Evolutionary conservation across 2,888 invertebrate genomes (phyloP).

Genomic region (Tortricodes alternella): DNA sequence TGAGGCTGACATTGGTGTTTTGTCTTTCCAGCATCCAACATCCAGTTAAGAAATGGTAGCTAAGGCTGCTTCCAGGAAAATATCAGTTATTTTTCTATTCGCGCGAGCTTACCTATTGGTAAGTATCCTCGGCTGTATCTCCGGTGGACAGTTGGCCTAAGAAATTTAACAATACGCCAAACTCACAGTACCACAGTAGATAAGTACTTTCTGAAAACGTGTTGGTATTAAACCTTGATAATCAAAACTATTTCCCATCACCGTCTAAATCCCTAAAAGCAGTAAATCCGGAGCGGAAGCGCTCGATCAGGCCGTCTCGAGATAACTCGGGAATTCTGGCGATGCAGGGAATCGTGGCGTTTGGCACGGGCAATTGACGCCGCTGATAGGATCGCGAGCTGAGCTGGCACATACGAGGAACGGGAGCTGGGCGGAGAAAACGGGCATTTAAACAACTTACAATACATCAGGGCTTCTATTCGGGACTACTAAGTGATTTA

Average conservation of each 20-base stretch:
- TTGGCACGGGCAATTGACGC: slow-evolving; percentile 84
- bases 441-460: neutral
- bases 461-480: neutral
- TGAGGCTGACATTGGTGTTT: too few species aligned
- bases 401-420: slow-evolving; percentile 70
- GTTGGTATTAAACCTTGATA: neutral
- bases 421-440: slow-evolving; percentile 42
- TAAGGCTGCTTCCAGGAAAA: too few species aligned
- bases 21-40: too few species aligned
- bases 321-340: slow-evolving; percentile 39
- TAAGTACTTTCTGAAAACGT: neutral
- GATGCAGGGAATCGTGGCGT: slow-evolving; percentile 60
- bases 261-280: neutral
- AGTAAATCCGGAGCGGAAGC: slow-evolving; percentile 60
- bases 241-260: neutral
- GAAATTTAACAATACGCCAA: too few species aligned
- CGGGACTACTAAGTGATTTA: too few species aligned
- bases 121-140: too few species aligned
- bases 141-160: too few species aligned
- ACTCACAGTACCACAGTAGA: neutral
- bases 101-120: too few species aligned
- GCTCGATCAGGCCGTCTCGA: slow-evolving; percentile 68
- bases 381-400: slow-evolving; percentile 81
- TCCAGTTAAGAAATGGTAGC: too few species aligned
- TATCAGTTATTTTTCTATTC: too few species aligned